Percentiles rank a stretch among this genome's conserved stretches.
Conservation (phyloP, 1,140 invertebrate genomes). For the Andrena cerasifolii region DNA sequence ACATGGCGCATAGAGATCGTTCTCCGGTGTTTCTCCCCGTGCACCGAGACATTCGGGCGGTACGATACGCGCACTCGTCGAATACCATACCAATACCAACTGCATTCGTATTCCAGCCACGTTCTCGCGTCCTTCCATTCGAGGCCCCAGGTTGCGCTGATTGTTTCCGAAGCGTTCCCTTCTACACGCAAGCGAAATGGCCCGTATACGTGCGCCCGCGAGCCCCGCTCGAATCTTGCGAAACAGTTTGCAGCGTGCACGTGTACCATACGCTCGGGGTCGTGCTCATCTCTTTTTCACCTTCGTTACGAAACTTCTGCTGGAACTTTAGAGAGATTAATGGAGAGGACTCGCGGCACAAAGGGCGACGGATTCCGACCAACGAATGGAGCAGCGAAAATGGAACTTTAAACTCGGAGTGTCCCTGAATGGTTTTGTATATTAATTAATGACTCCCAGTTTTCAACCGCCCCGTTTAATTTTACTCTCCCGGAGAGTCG, state of each 20-base stretch:
- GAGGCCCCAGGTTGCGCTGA: slow-evolving; percentile 50
- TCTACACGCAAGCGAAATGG: slow-evolving; percentile 26
- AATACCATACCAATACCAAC: slow-evolving; percentile 67
- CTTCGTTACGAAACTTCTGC: slow-evolving; percentile 42
- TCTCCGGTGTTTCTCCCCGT: background rate
- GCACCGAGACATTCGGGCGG: slow-evolving; percentile 41
- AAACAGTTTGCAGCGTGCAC: background rate
- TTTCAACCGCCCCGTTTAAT: no score
- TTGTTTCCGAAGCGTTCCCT: slow-evolving; percentile 62
- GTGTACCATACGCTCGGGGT: background rate
- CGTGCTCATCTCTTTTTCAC: slow-evolving; percentile 27
- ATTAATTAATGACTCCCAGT: no score
- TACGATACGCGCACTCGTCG: slow-evolving; percentile 51
- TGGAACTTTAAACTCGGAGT: no score
- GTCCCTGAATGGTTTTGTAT: no score
- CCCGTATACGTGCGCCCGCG: slow-evolving; percentile 18
- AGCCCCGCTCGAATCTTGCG: background rate
- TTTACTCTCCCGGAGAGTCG: no score
- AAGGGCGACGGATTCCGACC: background rate
- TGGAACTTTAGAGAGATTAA: background rate
- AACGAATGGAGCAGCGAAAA: no score
- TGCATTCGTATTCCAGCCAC: slow-evolving; percentile 73
- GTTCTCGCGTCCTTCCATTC: slow-evolving; percentile 54
- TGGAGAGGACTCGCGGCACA: background rate
- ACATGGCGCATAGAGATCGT: slow-evolving; percentile 62